A percentile compares a stretch with the other conserved stretches of the same genome.
Conservation (phyloP, 2,113 vertebrate genomes). For the Alouatta palliata region DNA sequence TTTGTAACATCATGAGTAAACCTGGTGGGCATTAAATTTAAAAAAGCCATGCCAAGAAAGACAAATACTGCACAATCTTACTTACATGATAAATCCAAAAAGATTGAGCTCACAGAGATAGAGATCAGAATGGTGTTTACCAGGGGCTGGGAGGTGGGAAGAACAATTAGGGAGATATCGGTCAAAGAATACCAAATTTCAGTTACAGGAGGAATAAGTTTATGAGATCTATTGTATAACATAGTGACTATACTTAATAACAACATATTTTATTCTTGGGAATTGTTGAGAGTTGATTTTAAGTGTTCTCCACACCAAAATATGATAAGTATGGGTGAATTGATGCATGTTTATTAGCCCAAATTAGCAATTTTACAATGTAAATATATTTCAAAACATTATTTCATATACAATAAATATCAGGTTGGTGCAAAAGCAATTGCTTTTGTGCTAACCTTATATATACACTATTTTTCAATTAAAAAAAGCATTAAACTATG, state of each 20-base stretch:
- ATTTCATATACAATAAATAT: not conserved
- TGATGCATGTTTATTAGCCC: not conserved
- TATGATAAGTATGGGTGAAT: not conserved
- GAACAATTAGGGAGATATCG: not conserved
- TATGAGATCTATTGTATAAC: not conserved
- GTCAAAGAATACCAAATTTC: not conserved
- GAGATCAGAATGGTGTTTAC: not conserved
- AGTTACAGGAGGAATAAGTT: not conserved
- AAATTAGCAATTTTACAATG: not conserved
- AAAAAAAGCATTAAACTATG: not conserved
- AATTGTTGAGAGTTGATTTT: not conserved
- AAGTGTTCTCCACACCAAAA: not conserved
- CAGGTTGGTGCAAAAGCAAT: too few species aligned
- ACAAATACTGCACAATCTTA: not conserved
- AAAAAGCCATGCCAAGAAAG: not conserved
- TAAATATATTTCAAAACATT: not conserved
- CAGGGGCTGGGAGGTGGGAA: not conserved
- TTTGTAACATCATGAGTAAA: not conserved
- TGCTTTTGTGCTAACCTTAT: not conserved
- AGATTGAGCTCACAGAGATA: not conserved
- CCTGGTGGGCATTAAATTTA: not conserved
- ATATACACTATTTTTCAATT: not conserved
- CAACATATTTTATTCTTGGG: not conserved
- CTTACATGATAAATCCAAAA: not conserved
- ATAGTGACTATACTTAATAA: not conserved